Evolutionary conservation across 2,888 invertebrate genomes (phyloP), one percentile per base, ranked within the genome.

Genomic region (Meiosimyza decipiens): DNA sequence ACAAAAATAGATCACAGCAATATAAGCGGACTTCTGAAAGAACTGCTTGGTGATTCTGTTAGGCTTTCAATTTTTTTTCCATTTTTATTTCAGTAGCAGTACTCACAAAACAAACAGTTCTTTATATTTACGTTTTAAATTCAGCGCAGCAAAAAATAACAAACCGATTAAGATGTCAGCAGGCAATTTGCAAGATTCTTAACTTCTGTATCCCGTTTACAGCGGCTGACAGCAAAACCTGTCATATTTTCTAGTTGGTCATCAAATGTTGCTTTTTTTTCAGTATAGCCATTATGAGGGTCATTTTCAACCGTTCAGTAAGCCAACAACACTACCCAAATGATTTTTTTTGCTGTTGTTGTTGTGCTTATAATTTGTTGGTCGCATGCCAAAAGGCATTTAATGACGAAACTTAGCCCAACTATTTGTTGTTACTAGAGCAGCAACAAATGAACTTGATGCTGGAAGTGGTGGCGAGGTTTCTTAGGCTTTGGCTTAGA

Each of bases 91-190:
- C 6, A 40, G 40, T 40, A 40, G 40, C 40, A 40, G 40, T 40
- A 28, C 28, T 28, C 28, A 4, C 28, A 40, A 40, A 40, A 40
- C 40, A 9, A 40, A 40, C 40, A 40, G 40, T 40, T 40, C 40
- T 40, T 6, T 40, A 6, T 40, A 40, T 40, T 5, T 7, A 40
- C 40, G 40, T 40, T 40, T 40, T 1, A 40, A 40, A 40, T 40
- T 40, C 40, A 13, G 65, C 5, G 12, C 11, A 22, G 65, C 3
- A 52, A 51, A 18, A 49, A 18, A 59, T 22, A 7, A 1, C 6
- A 59, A 28, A 16, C 1, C n/a, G 69, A 69, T 69, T 69, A 59
- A 69, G 69, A 69, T 69, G 69, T 69, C 69, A 69, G 69, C 15
- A 16, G 51, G 28, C 67, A 65, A 65, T 65, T 65, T 65, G 51